Conservation (phyloP, 2,797 vertebrate genomes). For the Rhynchotus rufescens region DNA sequence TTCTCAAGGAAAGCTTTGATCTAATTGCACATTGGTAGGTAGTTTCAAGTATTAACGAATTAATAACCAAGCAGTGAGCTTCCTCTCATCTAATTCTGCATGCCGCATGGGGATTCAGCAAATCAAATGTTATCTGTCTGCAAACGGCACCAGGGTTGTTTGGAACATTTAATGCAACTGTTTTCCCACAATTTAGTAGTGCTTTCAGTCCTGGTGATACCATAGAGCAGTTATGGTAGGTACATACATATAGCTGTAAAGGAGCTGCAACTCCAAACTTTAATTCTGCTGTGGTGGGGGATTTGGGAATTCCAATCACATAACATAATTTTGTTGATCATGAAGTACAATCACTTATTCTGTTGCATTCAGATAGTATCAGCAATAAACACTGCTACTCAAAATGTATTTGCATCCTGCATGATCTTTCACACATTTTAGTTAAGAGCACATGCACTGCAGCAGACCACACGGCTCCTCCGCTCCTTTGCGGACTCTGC, state of each 20-base stretch:
- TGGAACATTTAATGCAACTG: slow-evolving; percentile 25
- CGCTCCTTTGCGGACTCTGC: background rate
- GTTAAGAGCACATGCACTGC: background rate
- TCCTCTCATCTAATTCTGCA: background rate
- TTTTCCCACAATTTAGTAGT: background rate
- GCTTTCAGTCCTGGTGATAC: background rate
- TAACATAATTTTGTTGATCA: background rate
- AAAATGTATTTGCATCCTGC: background rate
- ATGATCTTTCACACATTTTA: background rate
- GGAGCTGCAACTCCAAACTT: background rate
- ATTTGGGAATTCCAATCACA: background rate
- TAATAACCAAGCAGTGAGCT: slow-evolving; percentile 41
- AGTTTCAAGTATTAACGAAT: slow-evolving; percentile 23
- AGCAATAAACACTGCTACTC: background rate
- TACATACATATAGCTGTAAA: background rate
- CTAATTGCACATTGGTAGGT: slow-evolving; percentile 47
- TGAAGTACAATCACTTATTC: background rate
- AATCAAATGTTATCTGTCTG: slow-evolving; percentile 47
- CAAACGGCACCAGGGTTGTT: slow-evolving; percentile 16
- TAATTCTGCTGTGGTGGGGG: background rate
- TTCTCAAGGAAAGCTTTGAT: slow-evolving; percentile 69
- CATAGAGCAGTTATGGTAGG: background rate
- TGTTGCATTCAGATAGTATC: background rate
- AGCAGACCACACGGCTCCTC: background rate
- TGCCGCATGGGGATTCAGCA: background rate